These are phyloP conservation scores for Urechis unicinctus DNA, from an alignment of 2,888 invertebrate species.

Conservation along the genomic window DNA sequence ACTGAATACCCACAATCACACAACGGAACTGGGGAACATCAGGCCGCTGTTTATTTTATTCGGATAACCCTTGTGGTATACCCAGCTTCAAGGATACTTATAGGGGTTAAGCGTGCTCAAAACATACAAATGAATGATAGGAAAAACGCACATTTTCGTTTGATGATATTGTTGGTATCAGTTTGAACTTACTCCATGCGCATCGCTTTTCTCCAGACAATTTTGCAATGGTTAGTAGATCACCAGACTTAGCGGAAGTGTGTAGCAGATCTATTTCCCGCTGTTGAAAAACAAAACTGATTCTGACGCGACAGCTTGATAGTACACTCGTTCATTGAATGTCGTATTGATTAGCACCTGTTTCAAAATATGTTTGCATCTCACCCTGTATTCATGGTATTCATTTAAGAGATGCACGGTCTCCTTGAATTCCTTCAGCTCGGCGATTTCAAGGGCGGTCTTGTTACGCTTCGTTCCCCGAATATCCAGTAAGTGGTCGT, in stretches of 20 bases:
- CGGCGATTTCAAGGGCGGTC: constrained; percentile 34
- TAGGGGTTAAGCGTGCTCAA: background rate
- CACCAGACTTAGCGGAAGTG: constrained; percentile 28
- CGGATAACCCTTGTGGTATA: background rate
- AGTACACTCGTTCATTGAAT: too few relatives aligned
- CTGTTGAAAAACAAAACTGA: constrained; percentile 19
- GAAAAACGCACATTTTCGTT: background rate
- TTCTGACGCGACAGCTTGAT: background rate
- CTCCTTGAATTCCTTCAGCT: constrained; percentile 31
- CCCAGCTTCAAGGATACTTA: too few relatives aligned
- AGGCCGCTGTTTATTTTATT: background rate
- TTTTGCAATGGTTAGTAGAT: constrained; percentile 27
- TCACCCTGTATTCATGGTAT: constrained; percentile 36
- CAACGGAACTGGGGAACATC: too few relatives aligned
- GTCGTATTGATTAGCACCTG: background rate
- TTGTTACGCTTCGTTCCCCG: constrained; percentile 18
- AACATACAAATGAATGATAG: background rate
- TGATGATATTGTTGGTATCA: background rate
- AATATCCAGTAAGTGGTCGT: constrained; percentile 39
- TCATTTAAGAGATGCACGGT: constrained; percentile 33
- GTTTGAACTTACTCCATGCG: constrained; percentile 17
- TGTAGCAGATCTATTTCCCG: constrained; percentile 30
- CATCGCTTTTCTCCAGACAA: constrained; percentile 31
- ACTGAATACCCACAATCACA: too few relatives aligned
- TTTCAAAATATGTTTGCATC: background rate